phyloP scores from a whole-genome alignment of 2,113 vertebrate genomes.

The Tyto alba region DNA sequence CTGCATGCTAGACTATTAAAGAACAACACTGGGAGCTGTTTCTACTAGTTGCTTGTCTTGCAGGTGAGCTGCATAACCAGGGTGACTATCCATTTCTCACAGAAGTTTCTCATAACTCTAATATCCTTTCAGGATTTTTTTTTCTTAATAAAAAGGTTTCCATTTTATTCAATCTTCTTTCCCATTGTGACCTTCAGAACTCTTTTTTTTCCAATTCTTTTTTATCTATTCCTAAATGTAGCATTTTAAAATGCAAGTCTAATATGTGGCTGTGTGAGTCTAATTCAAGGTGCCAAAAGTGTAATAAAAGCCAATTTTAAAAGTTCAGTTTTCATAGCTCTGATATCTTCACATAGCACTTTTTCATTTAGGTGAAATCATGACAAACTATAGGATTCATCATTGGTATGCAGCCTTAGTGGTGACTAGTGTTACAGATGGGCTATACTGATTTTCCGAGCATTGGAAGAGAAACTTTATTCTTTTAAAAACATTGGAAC shows the following conservation, averaged over 20 bases:
- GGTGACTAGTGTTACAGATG: background rate
- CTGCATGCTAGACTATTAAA: background rate
- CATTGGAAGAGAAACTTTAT: background rate
- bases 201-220: background rate
- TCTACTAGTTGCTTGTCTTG: background rate
- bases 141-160: background rate
- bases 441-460: background rate
- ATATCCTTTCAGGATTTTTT: background rate
- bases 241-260: background rate
- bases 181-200: background rate
- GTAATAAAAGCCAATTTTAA: background rate
- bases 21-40: background rate
- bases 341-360: fast-evolving
- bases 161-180: background rate
- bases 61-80: background rate
- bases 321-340: background rate
- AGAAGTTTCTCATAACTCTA: background rate
- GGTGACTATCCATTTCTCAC: background rate
- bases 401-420: background rate
- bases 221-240: background rate
- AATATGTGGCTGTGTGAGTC: fast-evolving
- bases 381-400: background rate
- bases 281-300: background rate
- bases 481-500: background rate
- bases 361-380: background rate